Base-by-base conservation (phyloP, 2,113 vertebrate genomes). In the Apodemus speciosus region DNA sequence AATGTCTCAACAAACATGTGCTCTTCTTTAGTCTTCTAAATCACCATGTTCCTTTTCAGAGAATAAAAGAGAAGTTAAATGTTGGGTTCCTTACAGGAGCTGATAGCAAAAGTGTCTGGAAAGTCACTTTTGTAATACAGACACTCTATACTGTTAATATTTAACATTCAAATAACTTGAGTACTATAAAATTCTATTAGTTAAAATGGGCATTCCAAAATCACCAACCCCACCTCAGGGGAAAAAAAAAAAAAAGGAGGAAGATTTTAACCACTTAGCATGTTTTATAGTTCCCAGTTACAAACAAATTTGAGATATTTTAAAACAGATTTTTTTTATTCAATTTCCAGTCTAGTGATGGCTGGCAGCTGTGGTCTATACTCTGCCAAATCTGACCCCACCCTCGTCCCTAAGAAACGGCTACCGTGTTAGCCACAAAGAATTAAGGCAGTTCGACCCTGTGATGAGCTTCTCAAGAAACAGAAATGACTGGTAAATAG, bases 191-290 rank as follows among this genome's bases (percentile, higher is more conserved):
- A 92, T 38, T 85, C 62, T 66, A 93, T 49, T 69, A 95, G 38
- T n/a, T 85, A 92, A 95, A 92, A 86, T 56, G 66, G 79, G 53
- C 38, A 90, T 76, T 87, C 77, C 81, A 90, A 95, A 88, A 51
- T 92, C 68, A 90, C 49, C 88, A 92, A 43, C 68, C 25, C 46
- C 20, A 64, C 72, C 9, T 49, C 58, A 66, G 66, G 16, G 16
- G 14, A n/a, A 21, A 30, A 14, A 27, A 38, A 46, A 32, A 72
- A 16, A 32, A 32, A 66, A 14, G n/a, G 9, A 40, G 38, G 38
- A 27, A 73, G 56, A 46, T 89, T 87, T 91, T 68, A 89, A 64
- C 35, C 56, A n/a, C 73, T 95, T 77, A 49, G 60, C 71, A 72
- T 6, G 85, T 96, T 95, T 90, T 85, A 91, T 18, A 38, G 43